phyloP scores from a whole-genome alignment of 2,797 vertebrate species.

The Brachyalestes nurse region DNA sequence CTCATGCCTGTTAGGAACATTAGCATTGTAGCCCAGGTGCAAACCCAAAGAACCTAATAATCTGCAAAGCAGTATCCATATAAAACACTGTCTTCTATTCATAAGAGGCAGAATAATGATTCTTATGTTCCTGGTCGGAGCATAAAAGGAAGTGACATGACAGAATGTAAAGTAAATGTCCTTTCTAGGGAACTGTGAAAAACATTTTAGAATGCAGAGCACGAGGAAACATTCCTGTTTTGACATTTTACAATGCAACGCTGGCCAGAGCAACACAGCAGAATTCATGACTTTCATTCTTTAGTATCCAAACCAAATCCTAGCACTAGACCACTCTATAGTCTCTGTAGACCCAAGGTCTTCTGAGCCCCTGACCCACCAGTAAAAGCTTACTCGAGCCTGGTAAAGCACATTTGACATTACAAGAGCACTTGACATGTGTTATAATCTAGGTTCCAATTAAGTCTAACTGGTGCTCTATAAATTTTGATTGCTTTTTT shows the following conservation, averaged over 20 bases:
- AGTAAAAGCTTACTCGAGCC: conserved; percentile 70
- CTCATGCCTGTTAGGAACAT: background rate
- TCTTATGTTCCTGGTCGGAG: background rate
- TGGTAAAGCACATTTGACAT: conserved; percentile 34
- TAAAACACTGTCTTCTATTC: conserved; percentile 7
- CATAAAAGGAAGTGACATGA: background rate
- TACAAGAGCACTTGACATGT: background rate
- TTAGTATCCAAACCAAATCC: too few relatives aligned
- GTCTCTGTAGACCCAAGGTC: conserved; percentile 1
- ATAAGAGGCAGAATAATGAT: conserved; percentile 34
- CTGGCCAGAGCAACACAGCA: background rate
- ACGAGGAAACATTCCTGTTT: background rate
- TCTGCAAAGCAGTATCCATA: background rate
- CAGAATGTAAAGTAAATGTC: background rate
- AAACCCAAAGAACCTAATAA: background rate
- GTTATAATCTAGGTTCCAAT: background rate
- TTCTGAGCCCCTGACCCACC: conserved; percentile 60
- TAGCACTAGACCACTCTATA: background rate
- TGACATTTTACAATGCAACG: background rate
- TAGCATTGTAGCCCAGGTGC: background rate
- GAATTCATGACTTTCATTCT: background rate
- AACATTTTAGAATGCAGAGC: background rate
- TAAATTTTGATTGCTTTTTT: too few relatives aligned
- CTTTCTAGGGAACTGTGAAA: background rate
- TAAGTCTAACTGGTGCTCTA: too few relatives aligned